Conservation (phyloP, 2,888 invertebrate species). For the Emmelina monodactyla region DNA sequence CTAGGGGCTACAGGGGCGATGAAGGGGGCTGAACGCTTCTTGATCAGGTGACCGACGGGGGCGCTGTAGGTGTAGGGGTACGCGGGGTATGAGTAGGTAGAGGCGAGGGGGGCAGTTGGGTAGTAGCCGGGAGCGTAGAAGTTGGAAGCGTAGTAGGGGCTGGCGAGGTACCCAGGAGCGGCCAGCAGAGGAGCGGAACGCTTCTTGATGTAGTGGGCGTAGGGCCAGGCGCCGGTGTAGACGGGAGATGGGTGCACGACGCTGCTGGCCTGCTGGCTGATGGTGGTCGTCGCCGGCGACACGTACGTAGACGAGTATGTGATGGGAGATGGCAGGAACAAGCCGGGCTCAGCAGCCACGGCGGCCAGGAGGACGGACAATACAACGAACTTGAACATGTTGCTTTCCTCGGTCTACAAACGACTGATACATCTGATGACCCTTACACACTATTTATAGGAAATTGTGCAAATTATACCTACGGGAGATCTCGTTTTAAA, state of each 20-base stretch:
- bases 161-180: conserved; percentile 7
- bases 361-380: conserved; percentile 69
- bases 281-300: conserved; percentile 33
- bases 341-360: conserved; percentile 40
- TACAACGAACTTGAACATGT: conserved; percentile 68
- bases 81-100: not conserved
- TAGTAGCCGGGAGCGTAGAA: not conserved
- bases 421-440: conserved; percentile 5
- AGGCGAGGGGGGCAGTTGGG: not conserved
- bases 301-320: conserved; percentile 25
- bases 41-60: conserved; percentile 12
- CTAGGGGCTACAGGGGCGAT: not conserved
- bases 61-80: conserved; percentile 10
- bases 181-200: conserved; percentile 25
- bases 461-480: not conserved
- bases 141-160: conserved; percentile 6
- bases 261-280: conserved; percentile 5
- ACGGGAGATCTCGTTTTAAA: not conserved
- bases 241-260: conserved; percentile 4
- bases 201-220: conserved; percentile 31
- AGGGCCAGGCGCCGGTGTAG: conserved; percentile 24
- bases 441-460: not conserved
- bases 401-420: conserved; percentile 57
- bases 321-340: conserved; percentile 15
- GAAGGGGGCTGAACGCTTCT: not conserved